Percentiles rank a stretch among this genome's conserved stretches.
phyloP scores from a whole-genome alignment of 2,888 invertebrate genomes.

The Steinernema hermaphroditum region DNA sequence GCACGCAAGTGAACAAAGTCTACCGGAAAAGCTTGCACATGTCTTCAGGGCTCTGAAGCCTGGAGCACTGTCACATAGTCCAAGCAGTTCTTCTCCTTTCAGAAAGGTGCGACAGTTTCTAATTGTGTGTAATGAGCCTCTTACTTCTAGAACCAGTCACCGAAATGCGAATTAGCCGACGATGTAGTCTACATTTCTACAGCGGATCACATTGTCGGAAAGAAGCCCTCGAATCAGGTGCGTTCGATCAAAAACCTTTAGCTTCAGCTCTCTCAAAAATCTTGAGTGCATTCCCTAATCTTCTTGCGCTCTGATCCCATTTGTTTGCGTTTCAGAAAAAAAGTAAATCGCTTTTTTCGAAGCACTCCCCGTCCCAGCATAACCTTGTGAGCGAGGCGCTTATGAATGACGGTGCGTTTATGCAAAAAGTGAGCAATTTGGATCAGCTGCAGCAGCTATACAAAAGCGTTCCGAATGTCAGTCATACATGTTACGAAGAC shows the following conservation, averaged over 20 bases:
- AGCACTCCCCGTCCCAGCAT: conserved; percentile 32
- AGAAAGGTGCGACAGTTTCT: conserved; percentile 5
- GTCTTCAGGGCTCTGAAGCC: conserved; percentile 48
- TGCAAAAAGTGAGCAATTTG: conserved; percentile 42
- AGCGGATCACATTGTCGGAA: conserved; percentile 28
- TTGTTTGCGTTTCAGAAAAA: conserved; percentile 15
- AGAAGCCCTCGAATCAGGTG: conserved; percentile 18
- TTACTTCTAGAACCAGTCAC: background rate
- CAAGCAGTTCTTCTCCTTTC: conserved; percentile 40
- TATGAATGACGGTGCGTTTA: background rate
- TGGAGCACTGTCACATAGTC: conserved; percentile 44
- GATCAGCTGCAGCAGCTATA: conserved; percentile 49
- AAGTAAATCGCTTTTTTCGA: conserved; percentile 33
- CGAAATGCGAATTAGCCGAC: conserved; percentile 39
- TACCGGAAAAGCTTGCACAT: conserved; percentile 48
- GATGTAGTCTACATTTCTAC: conserved; percentile 49
- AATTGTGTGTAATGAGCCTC: background rate
- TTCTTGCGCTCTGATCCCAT: too few relatives aligned
- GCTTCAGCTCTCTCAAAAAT: conserved; percentile 28
- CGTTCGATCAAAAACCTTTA: background rate
- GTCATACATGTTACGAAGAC: conserved; percentile 35
- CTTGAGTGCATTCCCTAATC: conserved; percentile 24
- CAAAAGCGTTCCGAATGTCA: conserved; percentile 50
- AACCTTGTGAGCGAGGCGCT: conserved; percentile 28
- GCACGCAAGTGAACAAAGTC: conserved; percentile 39